Conservation (phyloP, 2,888 invertebrate genomes). For the Pyrgus malvae region DNA sequence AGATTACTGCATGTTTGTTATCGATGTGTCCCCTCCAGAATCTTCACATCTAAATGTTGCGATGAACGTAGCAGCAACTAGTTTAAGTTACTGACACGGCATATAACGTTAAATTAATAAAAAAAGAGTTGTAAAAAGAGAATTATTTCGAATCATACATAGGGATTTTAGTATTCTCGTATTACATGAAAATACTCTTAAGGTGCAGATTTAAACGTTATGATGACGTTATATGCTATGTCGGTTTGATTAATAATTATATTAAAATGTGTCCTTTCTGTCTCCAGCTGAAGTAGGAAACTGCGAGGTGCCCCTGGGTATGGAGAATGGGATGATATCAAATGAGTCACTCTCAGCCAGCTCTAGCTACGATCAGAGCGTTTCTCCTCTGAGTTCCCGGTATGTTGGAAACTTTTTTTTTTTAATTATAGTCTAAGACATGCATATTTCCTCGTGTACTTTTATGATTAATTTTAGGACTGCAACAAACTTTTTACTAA, state of each 20-base stretch:
- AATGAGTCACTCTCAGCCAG: conserved; percentile 93
- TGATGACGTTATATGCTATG: conserved; percentile 22
- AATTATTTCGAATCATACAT: too few species aligned
- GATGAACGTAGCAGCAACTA: neutral
- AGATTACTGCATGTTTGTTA: conserved; percentile 21
- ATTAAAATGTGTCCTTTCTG: conserved; percentile 9
- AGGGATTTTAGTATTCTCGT: too few species aligned
- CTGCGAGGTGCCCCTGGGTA: conserved; percentile 90
- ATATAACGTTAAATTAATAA: conserved; percentile 8
- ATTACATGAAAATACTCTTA: too few species aligned
- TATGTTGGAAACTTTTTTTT: conserved; percentile 54
- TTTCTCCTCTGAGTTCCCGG: conserved; percentile 94
- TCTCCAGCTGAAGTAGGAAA: conserved; percentile 79
- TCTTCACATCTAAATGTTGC: conserved; percentile 13
- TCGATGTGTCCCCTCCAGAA: conserved; percentile 8
- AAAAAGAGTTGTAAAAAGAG: too few species aligned
- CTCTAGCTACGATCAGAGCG: conserved; percentile 92
- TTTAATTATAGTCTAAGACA: neutral
- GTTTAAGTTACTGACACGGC: conserved; percentile 18
- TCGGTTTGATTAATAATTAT: neutral
- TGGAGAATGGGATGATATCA: conserved; percentile 92
- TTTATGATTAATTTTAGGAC: too few species aligned
- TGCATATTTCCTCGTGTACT: neutral
- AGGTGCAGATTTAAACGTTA: neutral
- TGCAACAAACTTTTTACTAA: too few species aligned